A percentile compares a stretch with the other conserved stretches of the same genome.
These are phyloP conservation scores for Andrena dorsata DNA, from an alignment of 2,888 invertebrate species.

Conservation along the genomic window DNA sequence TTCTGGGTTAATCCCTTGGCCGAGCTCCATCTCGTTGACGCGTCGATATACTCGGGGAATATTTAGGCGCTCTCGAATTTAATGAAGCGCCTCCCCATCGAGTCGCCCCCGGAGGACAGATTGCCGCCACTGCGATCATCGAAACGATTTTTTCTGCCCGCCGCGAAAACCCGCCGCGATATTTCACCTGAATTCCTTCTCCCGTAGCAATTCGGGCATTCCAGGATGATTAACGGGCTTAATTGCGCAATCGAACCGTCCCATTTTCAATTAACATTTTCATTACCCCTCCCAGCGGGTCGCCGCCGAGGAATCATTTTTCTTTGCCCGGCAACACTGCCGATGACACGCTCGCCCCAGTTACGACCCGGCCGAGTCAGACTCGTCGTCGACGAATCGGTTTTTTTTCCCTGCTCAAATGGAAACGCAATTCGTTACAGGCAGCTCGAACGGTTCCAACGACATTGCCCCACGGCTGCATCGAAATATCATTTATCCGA, in stretches of 20 bases:
- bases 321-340: too few relatives aligned
- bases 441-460: too few relatives aligned
- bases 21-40: constrained; percentile 63
- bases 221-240: neutral
- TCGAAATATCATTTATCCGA: too few relatives aligned
- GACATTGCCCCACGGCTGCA: too few relatives aligned
- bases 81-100: constrained; percentile 18
- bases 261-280: neutral
- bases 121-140: constrained; percentile 5
- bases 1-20: constrained; percentile 72
- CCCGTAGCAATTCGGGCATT: neutral
- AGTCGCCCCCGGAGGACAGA: neutral
- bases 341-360: too few relatives aligned
- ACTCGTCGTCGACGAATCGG: too few relatives aligned
- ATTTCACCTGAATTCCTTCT: neutral
- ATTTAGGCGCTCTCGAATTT: constrained; percentile 45
- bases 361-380: too few relatives aligned
- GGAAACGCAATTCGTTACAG: too few relatives aligned
- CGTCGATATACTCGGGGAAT: constrained; percentile 46
- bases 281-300: too few relatives aligned
- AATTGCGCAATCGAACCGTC: neutral
- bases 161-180: neutral
- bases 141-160: neutral
- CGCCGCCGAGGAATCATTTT: too few relatives aligned
- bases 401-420: too few relatives aligned